phyloP scores from a whole-genome alignment of 1,140 invertebrate species.

The Neoseiulus cucumeris region DNA sequence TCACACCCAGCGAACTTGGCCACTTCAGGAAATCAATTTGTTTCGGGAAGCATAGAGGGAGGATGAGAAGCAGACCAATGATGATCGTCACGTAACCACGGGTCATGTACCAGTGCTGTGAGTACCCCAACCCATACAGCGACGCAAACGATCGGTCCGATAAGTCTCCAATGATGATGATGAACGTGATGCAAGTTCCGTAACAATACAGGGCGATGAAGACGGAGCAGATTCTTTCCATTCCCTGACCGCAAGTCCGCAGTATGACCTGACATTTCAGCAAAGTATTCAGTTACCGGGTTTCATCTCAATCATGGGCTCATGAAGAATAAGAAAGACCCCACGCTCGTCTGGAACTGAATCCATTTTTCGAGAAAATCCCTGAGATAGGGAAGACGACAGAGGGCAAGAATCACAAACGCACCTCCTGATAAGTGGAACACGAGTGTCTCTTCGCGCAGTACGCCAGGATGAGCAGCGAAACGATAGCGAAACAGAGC shows the following conservation, averaged over 20 bases:
- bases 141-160: constrained; percentile 34
- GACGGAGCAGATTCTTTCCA: constrained; percentile 33
- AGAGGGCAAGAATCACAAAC: too few species aligned
- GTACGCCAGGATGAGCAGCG: constrained; percentile 39
- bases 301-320: too few species aligned
- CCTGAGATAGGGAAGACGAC: too few species aligned
- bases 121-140: constrained; percentile 34
- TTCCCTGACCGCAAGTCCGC: constrained; percentile 35
- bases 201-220: constrained; percentile 41
- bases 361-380: too few species aligned
- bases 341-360: too few species aligned
- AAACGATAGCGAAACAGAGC: constrained; percentile 36
- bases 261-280: constrained; percentile 29
- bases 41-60: constrained; percentile 44
- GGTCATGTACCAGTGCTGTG: constrained; percentile 40
- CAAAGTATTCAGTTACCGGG: neutral
- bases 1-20: constrained; percentile 39
- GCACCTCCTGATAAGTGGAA: constrained; percentile 28
- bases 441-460: constrained; percentile 31
- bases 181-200: constrained; percentile 45
- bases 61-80: constrained; percentile 34
- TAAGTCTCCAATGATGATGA: constrained; percentile 49
- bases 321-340: too few species aligned
- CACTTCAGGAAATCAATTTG: constrained; percentile 44
- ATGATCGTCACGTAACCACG: constrained; percentile 36